Base-by-base conservation (phyloP, 2,797 vertebrate species). In the Scarus forsteni region DNA sequence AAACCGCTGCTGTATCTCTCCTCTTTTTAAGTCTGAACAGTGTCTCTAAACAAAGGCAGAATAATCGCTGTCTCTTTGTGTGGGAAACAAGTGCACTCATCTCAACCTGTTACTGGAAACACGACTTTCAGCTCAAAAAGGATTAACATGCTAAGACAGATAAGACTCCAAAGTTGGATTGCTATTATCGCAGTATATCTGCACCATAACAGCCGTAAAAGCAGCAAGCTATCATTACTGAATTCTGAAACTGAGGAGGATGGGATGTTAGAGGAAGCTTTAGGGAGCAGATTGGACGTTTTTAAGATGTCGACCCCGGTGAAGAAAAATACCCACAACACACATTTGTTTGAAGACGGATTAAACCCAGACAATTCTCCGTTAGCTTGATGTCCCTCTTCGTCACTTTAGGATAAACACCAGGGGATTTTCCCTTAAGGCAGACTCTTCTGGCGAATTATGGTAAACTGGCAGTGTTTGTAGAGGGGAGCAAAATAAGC, bases 271-370 rank as follows among this genome's bases (percentile, higher is more conserved):
- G 27, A 15, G 15, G 51, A 69, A 16, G 58, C n/a, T 64, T 58
- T 14, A 60, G 34, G 38, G 55, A 70, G 68, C 13, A 13, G 58
- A 68, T 16, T 63, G 53, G 16, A 51, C 13, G 44, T 60, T 67
- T 58, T 51, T 70, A 51, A 74, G 69, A 72, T 43, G 66, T 73
- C 73, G 59, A 44, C 34, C 36, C 36, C 0, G 5, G 45, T 10
- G 51, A 74, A 42, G 7, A 40, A 65, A 80, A 70, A 71, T 40
- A 70, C 59, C 60, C 66, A 60, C 66, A 60, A 66, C 59, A 71
- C 63, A 70, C 70, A 61, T 75, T 73, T 85, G 62, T 85, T 84
- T 85, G 80, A 88, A 80, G 84, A 89, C 42, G 70, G 87, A 89
- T 90, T 85, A 83, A 49, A 40, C 14, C 51, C 54, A 55, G 63